Conservation (phyloP, 2,888 invertebrate species). For the Cylloceria caligata region DNA sequence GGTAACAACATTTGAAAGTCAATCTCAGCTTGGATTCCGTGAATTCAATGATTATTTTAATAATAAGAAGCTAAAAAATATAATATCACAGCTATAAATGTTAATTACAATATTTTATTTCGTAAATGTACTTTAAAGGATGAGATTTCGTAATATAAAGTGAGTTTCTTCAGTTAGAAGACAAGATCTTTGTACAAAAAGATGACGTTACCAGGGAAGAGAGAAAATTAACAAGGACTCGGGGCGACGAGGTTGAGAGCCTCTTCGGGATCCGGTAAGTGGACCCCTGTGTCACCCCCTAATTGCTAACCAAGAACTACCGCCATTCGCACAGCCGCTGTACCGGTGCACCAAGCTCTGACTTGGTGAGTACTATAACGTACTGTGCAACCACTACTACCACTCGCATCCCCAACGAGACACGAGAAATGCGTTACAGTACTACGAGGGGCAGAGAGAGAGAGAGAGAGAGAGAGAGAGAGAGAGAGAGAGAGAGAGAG, state of each 20-base stretch:
- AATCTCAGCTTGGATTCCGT: too few species aligned
- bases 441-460: conserved; percentile 46
- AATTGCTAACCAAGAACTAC: conserved; percentile 79
- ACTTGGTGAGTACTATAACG: conserved; percentile 61
- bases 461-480: too few species aligned
- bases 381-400: conserved; percentile 43
- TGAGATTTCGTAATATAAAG: neutral
- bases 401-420: conserved; percentile 70
- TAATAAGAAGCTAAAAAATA: neutral
- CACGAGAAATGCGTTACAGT: conserved; percentile 77
- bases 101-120: neutral
- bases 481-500: too few species aligned
- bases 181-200: neutral
- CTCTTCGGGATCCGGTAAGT: conserved; percentile 76
- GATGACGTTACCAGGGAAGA: neutral
- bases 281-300: conserved; percentile 78
- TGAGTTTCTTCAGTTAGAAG: neutral
- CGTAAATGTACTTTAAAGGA: neutral
- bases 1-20: too few species aligned
- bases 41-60: neutral
- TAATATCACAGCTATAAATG: neutral
- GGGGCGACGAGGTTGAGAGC: conserved; percentile 73
- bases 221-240: conserved; percentile 12
- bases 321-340: conserved; percentile 69
- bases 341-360: conserved; percentile 54